phyloP scores from a whole-genome alignment of 2,888 invertebrate species.

The Polydrusus cervinus region DNA sequence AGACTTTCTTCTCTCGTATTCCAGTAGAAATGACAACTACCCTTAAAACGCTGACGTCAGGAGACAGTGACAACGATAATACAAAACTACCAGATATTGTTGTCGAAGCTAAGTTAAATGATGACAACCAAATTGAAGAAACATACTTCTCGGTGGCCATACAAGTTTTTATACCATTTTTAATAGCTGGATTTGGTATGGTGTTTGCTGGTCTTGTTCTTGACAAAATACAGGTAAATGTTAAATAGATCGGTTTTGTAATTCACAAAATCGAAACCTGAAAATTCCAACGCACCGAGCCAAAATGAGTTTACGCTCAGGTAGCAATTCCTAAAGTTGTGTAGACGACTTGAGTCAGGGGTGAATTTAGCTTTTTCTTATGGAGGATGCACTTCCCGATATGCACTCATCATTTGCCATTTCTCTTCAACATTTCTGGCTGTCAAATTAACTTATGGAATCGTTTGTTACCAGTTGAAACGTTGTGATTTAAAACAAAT shows the following conservation, averaged over 20 bases:
- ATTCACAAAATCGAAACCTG: no score
- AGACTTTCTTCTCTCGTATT: constrained; percentile 67
- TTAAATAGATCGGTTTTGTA: no score
- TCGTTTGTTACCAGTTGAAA: no score
- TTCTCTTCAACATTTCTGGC: no score
- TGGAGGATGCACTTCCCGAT: no score
- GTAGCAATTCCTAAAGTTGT: no score
- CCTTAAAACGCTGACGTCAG: constrained; percentile 60
- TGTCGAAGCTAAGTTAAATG: constrained; percentile 72
- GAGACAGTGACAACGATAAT: constrained; percentile 69
- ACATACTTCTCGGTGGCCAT: constrained; percentile 77
- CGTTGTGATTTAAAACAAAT: no score
- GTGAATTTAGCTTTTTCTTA: no score
- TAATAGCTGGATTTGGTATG: constrained; percentile 86
- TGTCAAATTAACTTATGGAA: no score
- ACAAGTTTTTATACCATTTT: constrained; percentile 82
- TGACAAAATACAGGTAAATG: constrained; percentile 79
- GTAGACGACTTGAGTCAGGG: no score
- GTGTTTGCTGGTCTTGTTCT: constrained; percentile 85
- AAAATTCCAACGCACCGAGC: neutral
- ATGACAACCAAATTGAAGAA: constrained; percentile 72
- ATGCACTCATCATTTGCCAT: no score
- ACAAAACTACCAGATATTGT: constrained; percentile 75
- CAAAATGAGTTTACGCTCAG: no score
- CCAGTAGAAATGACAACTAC: constrained; percentile 67